Evolutionary conservation across 2,888 invertebrate species (phyloP), one percentile per base, ranked within the genome.

Genomic region (Philereme transversata): DNA sequence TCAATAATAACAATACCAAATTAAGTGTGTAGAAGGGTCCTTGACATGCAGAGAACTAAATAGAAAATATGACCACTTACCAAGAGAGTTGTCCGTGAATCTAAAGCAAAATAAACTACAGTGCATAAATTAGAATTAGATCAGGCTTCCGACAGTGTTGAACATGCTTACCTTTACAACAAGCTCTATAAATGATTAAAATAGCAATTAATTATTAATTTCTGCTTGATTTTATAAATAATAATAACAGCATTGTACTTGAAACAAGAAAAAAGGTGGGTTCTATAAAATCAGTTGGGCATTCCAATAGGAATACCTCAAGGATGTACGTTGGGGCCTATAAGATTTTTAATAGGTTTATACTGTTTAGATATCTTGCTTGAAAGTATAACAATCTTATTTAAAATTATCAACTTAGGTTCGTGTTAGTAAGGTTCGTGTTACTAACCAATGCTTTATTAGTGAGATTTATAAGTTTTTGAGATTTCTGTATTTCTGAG

Each of bases 81-180:
- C 85, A 63, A 65, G 62, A 71, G 66, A 70, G 70, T 68, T 70
- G 69, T 78, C 81, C 75, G 74, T 75, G 79, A 78, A 70, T 78
- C 77, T 78, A 82, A 79, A 82, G 78, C 76, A 75, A 78, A 76
- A 68, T 73, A 69, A 72, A 66, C 70, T 79, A 74, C 73, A 73
- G 55, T 75, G 74, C 73, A 73, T 71, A 71, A 68, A 73, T 77
- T 67, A 67, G 65, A 74, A 67, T 70, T 69, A 52, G 38, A 60
- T 45, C 60, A 82, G 75, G 80, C 82, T 38, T 84, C 79, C 53
- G 73, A 78, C 65, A 62, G 5, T 65, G 51, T 65, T 60, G 51
- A 47, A 67, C 88, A 84, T 86, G 86, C 88, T 85, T 83, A 83
- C 79, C 78, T 81, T 72, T 64, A 62, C 38, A 66, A 70, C 60